These are phyloP conservation scores for Drosophila histrio DNA, from an alignment of 2,888 invertebrate genomes.

Conservation along the genomic window DNA sequence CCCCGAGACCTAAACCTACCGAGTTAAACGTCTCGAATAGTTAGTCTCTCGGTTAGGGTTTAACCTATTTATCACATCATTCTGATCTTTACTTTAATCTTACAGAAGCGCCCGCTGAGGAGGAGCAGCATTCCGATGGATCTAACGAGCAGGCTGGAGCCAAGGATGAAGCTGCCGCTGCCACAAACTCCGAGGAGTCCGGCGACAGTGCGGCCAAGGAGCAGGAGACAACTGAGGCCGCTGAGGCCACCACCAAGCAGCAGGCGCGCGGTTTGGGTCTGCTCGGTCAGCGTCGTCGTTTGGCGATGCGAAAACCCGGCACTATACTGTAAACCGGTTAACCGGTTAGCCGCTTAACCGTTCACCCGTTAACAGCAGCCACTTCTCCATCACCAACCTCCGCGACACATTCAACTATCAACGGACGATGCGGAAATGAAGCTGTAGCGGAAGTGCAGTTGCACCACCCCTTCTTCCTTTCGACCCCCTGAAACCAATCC, in stretches of 20 bases:
- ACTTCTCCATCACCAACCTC: neutral
- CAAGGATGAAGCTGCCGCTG: slow-evolving; percentile 56
- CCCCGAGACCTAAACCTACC: neutral
- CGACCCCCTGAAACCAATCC: neutral
- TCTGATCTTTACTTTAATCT: neutral
- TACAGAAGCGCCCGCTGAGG: slow-evolving; percentile 60
- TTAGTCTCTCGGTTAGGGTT: no score
- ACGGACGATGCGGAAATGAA: slow-evolving; percentile 35
- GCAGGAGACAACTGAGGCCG: slow-evolving; percentile 82
- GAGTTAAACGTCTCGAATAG: no score
- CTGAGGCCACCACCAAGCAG: slow-evolving; percentile 85
- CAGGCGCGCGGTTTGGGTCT: slow-evolving; percentile 88
- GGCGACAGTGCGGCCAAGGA: slow-evolving; percentile 60
- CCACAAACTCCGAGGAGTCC: slow-evolving; percentile 53
- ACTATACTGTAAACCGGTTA: slow-evolving; percentile 80
- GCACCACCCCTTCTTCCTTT: neutral
- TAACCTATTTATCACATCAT: no score
- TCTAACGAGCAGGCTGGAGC: slow-evolving; percentile 56
- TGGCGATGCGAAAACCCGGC: slow-evolving; percentile 87
- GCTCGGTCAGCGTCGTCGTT: slow-evolving; percentile 88
- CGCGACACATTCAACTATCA: slow-evolving; percentile 7
- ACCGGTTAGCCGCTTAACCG: slow-evolving; percentile 18
- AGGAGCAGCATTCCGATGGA: slow-evolving; percentile 46
- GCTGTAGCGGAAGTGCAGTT: slow-evolving; percentile 24
- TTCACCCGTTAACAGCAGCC: slow-evolving; percentile 27